Evolutionary conservation across 2,888 invertebrate species (phyloP).

Genomic region (Deroplatys truncata): DNA sequence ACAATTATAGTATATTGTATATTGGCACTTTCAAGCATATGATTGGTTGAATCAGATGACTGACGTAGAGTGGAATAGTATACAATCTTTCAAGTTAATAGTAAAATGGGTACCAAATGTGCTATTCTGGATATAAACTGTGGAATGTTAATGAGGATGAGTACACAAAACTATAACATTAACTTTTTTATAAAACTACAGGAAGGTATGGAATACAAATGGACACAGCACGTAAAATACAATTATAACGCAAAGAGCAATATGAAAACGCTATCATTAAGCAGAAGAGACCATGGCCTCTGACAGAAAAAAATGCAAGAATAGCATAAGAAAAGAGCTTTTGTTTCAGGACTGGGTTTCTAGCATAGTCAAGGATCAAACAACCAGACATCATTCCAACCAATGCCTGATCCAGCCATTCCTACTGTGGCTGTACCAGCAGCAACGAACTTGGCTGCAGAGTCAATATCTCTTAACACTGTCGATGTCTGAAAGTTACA

Average conservation of each 20-base stretch:
- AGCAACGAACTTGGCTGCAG: slow-evolving; percentile 99
- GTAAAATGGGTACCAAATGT: neutral
- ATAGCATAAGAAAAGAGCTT: slow-evolving; percentile 98
- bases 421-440: slow-evolving; percentile 99
- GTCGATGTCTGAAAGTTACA: slow-evolving; percentile 86
- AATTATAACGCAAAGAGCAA: slow-evolving; percentile 89
- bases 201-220: neutral
- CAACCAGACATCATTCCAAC: slow-evolving; percentile 96
- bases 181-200: neutral
- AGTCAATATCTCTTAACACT: slow-evolving; percentile 95
- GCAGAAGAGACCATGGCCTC: slow-evolving; percentile 99
- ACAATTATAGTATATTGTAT: too few relatives aligned
- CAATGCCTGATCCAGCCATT: slow-evolving; percentile 97
- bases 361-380: slow-evolving; percentile 92
- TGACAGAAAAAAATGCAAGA: slow-evolving; percentile 93
- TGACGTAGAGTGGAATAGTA: too few relatives aligned
- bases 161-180: neutral
- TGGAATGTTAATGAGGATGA: neutral
- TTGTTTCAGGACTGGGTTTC: slow-evolving; percentile 95
- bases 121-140: neutral
- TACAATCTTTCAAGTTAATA: neutral
- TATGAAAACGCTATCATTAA: slow-evolving; percentile 97
- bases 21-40: too few relatives aligned
- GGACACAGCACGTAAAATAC: too few relatives aligned
- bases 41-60: too few relatives aligned